A percentile compares a stretch with the other conserved stretches of the same genome.
phyloP scores from a whole-genome alignment of 2,888 invertebrate species.

The Aricia artaxerxes region DNA sequence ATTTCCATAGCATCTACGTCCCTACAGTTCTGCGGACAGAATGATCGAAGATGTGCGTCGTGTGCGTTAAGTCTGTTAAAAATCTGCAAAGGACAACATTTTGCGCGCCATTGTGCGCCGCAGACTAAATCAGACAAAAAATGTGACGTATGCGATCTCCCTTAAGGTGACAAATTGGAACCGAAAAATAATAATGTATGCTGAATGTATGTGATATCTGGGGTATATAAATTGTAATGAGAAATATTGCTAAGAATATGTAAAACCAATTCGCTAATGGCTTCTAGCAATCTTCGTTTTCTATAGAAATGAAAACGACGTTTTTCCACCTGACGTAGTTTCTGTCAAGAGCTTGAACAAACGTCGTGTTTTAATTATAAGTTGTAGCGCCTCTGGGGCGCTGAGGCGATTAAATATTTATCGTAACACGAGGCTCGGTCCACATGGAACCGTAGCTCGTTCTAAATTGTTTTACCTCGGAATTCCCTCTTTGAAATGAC shows the following conservation, averaged over 20 bases:
- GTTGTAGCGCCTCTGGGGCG: background rate
- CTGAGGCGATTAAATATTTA: constrained; percentile 7
- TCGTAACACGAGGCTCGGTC: background rate
- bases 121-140: too few relatives aligned
- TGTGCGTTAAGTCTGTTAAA: too few relatives aligned
- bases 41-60: too few relatives aligned
- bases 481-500: background rate
- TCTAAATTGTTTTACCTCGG: background rate
- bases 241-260: background rate
- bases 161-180: background rate
- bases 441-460: background rate
- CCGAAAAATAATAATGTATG: background rate
- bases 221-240: too few relatives aligned
- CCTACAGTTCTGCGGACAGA: too few relatives aligned
- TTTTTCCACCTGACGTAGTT: background rate
- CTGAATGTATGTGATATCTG: background rate
- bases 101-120: too few relatives aligned
- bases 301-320: background rate
- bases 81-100: too few relatives aligned
- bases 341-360: background rate
- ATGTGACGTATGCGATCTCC: too few relatives aligned
- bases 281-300: background rate
- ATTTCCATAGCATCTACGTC: too few relatives aligned
- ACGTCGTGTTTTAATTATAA: background rate
- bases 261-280: background rate